Evolutionary conservation across 2,888 invertebrate genomes (phyloP).

Genomic region (Ceriagrion tenellum): DNA sequence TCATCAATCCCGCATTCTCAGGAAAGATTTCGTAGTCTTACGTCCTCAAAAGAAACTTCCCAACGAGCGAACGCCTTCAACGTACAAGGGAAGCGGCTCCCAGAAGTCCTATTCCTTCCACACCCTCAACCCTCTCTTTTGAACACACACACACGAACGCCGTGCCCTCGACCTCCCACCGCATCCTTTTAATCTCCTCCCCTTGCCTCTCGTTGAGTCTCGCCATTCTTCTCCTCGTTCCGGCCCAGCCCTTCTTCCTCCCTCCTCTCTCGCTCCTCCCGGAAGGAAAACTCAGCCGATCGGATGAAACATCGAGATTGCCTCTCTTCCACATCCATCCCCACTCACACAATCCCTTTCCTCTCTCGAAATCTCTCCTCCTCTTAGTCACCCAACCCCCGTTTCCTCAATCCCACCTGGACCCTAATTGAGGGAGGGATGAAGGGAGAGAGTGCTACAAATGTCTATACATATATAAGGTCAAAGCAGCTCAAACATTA

Average conservation of each 20-base stretch:
- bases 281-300: constrained; percentile 7
- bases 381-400: background rate
- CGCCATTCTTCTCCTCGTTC: background rate
- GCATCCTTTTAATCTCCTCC: background rate
- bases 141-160: background rate
- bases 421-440: background rate
- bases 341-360: background rate
- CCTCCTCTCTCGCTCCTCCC: background rate
- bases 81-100: no score
- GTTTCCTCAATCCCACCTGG: background rate
- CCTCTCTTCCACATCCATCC: background rate
- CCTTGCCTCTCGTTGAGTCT: background rate
- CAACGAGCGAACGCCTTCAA: background rate
- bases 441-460: no score
- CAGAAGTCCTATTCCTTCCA: background rate
- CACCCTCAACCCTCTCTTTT: background rate
- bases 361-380: background rate
- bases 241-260: background rate
- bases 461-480: no score
- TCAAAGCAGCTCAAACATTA: no score
- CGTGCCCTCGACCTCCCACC: background rate
- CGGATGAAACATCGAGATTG: constrained; percentile 12
- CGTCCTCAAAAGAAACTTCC: constrained; percentile 25
- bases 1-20: no score
- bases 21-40: constrained; percentile 24